These are phyloP conservation scores for Alcedo quadribrachys DNA, from an alignment of 2,797 vertebrate species.

Conservation along the genomic window DNA sequence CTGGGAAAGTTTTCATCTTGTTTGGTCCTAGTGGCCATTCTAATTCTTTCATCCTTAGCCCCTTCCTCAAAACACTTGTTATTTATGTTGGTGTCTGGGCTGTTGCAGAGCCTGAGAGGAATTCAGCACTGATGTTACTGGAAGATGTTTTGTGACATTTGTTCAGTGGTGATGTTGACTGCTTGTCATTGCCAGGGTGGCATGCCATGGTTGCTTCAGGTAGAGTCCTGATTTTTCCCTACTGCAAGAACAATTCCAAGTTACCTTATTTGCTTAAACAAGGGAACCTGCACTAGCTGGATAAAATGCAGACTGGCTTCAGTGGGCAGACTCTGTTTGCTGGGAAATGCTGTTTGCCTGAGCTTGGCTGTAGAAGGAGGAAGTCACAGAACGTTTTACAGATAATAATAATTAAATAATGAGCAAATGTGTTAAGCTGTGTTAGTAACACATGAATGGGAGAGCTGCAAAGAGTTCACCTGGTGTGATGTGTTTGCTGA, in stretches of 20 bases:
- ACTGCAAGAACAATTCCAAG: background rate
- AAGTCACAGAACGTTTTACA: background rate
- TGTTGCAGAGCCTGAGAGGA: background rate
- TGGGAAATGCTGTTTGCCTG: background rate
- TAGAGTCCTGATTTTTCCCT: background rate
- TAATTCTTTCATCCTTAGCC: background rate
- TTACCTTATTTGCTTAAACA: background rate
- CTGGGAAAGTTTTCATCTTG: background rate
- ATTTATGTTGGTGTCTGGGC: background rate
- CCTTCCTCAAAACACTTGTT: background rate
- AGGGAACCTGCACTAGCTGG: background rate
- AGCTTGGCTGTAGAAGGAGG: background rate
- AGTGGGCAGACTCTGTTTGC: rapidly evolving
- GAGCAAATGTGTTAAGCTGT: background rate
- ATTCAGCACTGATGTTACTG: background rate
- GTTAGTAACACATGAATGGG: background rate
- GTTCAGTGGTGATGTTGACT: rapidly evolving
- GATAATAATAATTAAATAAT: background rate
- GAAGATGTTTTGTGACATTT: background rate
- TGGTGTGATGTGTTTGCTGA: background rate
- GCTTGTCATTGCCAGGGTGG: background rate
- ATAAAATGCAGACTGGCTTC: background rate
- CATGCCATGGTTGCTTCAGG: background rate
- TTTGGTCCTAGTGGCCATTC: background rate
- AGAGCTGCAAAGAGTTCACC: background rate